Evolutionary conservation across 2,797 vertebrate genomes (phyloP).

Genomic region (Acanthiza pusilla): DNA sequence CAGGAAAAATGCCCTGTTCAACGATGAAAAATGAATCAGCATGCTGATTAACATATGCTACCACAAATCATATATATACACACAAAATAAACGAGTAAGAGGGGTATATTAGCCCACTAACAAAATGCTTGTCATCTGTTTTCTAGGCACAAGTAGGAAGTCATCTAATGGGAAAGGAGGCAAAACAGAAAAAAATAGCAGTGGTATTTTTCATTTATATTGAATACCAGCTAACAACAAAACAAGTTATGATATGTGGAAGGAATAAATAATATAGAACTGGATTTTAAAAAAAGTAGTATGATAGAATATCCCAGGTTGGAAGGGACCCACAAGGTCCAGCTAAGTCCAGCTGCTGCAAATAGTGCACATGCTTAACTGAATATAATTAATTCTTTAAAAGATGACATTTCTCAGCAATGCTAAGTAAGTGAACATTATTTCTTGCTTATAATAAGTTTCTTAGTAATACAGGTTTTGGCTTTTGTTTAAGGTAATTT

Average conservation of each 20-base stretch:
- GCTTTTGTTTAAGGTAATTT: background rate
- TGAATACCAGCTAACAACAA: background rate
- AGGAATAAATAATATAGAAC: background rate
- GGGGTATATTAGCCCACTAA: background rate
- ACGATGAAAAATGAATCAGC: background rate
- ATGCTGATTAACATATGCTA: background rate
- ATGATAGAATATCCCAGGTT: background rate
- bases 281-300: background rate
- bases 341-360: background rate
- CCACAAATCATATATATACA: background rate
- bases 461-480: background rate
- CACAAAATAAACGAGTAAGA: background rate
- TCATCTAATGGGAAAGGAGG: background rate
- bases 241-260: background rate
- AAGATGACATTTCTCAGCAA: background rate
- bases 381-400: background rate
- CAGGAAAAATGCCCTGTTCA: background rate
- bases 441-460: background rate
- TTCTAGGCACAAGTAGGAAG: background rate
- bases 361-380: background rate
- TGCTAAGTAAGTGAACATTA: background rate
- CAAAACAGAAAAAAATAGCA: background rate
- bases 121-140: background rate
- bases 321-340: background rate
- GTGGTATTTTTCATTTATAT: background rate